Base-by-base conservation (phyloP, 1,140 invertebrate species). In the Plutomurus gul region DNA sequence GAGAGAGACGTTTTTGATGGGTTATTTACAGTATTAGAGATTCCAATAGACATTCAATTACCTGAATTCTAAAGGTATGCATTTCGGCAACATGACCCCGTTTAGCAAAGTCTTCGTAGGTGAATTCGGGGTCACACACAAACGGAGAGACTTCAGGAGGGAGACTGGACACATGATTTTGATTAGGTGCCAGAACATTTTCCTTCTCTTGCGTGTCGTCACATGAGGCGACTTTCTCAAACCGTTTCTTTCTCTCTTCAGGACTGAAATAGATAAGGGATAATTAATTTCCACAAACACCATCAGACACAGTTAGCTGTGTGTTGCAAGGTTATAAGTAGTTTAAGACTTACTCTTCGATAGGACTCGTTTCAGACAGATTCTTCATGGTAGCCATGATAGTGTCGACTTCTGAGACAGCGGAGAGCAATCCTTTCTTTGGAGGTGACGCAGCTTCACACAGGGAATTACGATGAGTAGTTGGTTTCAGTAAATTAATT, bases 71-170 rank as follows among this genome's bases (percentile, higher is more conserved):
- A 87, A 95, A 95, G 20, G 93, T 95, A 37, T 92, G 90, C 84
- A 93, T 92, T 83, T 93, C 90, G 74, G 90, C 88, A 13, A 88
- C 86, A 82, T 91, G 88, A 39, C 89, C 89, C 73, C 93, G 88
- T 84, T 91, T 92, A 11, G 92, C 91, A 87, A 96, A 96, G 86
- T 96, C 94, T 85, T 93, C 89, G 85, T 96, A 96, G 25, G 90
- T 89, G 85, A 93, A 96, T 33, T 89, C 89, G 0, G 92, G 89
- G 86, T 96, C 94, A 43, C 93, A 91, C 47, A 95, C 90, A 85
- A 92, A 94, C 60, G 90, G 91, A 13, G 90, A 90, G 47, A 93
- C 91, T 83, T 91, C 91, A 30, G 56, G 56, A 7, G 91, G 88
- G 70, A 89, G 87, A 43, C 84, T 20, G 84, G 84, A 33, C 51